Conservation (phyloP, 2,113 vertebrate genomes). For the Chaetorhynchus papuensis region DNA sequence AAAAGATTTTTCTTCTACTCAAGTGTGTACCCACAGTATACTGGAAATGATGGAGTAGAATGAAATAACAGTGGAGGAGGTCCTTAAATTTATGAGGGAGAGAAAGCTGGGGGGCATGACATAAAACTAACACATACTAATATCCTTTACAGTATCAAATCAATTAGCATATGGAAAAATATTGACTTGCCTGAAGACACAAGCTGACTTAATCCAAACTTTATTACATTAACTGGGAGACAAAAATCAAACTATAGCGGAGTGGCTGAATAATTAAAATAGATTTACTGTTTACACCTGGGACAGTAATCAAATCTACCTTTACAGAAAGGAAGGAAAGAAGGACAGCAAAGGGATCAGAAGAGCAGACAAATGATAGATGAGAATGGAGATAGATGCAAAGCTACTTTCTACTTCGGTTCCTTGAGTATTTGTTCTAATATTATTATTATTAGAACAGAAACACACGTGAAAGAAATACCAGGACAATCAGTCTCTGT, state of each 20-base stretch:
- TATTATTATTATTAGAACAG: background rate
- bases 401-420: background rate
- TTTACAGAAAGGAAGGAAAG: background rate
- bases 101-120: background rate
- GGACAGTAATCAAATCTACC: background rate
- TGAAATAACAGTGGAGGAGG: background rate
- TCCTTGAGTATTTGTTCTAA: background rate
- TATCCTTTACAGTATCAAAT: background rate
- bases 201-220: constrained; percentile 77
- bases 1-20: background rate
- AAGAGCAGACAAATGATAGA: background rate
- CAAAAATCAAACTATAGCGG: background rate
- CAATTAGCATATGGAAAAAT: background rate
- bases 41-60: background rate
- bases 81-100: background rate
- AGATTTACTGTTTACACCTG: background rate
- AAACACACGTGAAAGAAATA: background rate
- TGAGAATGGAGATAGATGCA: background rate
- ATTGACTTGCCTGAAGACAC: constrained; percentile 59
- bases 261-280: background rate
- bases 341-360: background rate
- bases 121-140: background rate
- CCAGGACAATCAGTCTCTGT: background rate
- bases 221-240: constrained; percentile 68
- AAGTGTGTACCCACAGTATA: background rate